Conservation (phyloP, 2,797 vertebrate species). For the Apogon talboti region DNA sequence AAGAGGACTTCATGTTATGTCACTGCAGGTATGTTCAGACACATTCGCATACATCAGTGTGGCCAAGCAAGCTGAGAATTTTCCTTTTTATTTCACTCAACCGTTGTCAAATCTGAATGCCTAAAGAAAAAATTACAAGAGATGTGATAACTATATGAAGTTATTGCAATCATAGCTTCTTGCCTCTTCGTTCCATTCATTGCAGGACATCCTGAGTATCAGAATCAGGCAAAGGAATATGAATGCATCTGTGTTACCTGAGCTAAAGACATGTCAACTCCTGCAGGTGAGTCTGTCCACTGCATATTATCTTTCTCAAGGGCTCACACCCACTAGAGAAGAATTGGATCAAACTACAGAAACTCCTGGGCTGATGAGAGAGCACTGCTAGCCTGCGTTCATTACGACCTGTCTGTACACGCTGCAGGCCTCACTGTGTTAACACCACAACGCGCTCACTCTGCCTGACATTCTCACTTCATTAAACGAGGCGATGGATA, state of each 20-base stretch:
- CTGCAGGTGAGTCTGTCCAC: not conserved
- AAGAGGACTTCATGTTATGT: too few species aligned
- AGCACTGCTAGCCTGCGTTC: constrained; percentile 17
- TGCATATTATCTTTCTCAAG: not conserved
- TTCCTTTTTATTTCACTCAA: not conserved
- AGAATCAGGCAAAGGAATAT: not conserved
- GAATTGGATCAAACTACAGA: not conserved
- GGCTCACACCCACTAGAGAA: not conserved
- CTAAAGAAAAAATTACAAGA: not conserved
- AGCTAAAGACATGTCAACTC: not conserved
- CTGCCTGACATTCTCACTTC: constrained; percentile 6
- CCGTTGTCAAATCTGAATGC: not conserved
- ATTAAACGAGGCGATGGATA: constrained; percentile 5
- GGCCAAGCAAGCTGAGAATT: not conserved
- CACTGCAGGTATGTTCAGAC: not conserved
- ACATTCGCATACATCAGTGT: not conserved
- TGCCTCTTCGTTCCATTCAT: not conserved
- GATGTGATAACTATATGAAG: not conserved
- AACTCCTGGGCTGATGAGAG: not conserved
- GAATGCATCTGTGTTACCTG: not conserved
- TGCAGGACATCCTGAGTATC: not conserved
- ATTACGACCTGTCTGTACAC: constrained; percentile 39
- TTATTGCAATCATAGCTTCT: not conserved
- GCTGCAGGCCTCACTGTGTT: constrained; percentile 13
- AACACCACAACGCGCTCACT: constrained; percentile 1